Base-by-base conservation (phyloP, 2,888 invertebrate genomes). In the Ophioninae sp. region DNA sequence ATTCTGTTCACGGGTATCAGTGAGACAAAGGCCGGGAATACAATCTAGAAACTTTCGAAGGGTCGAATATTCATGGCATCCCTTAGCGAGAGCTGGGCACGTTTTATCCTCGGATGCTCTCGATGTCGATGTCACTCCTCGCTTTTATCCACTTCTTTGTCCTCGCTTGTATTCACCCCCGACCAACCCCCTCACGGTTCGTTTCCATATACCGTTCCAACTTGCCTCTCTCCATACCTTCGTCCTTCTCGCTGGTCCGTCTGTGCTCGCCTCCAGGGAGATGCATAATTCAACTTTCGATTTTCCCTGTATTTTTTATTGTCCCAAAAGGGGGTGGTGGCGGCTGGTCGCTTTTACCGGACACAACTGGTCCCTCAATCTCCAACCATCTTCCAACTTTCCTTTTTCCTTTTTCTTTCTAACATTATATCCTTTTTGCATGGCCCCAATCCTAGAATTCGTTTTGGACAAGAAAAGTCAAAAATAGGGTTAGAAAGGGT, bases 241-340 rank as follows among this genome's bases (percentile, higher is more conserved):
- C 17, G 6, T 3, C n/a, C 39, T 30, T 30, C 37, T 39, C 59
- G 17, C 23, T 37, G 80, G 80, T 85, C 83, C 78, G 56, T 10
- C 72, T 20, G 20, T 61, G 56, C 72, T 56, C 56, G 73, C 39
- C 77, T 71, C 65, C 71, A 73, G 84, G 58, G 81, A 73, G 77
- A 86, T 86, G 85, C 85, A 86, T 86, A 83, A 86, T 86, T 81
- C 82, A 85, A 84, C 82, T 83, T 85, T 86, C 86, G 84, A 86
- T 86, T 86, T 86, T 83, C 37, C 75, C 73, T 85, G 84, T 84
- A 86, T 86, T 82, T 85, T 86, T 86, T 80, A 86, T 84, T 84
- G 77, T 82, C 79, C 64, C 78, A 68, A 83, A 85, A 81, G 76
- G 59, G 72, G 76, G 68, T 75, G 58, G 68, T 56, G 56, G 37